These are phyloP conservation scores for Erebia ligea DNA, from an alignment of 2,888 invertebrate genomes.

Conservation along the genomic window DNA sequence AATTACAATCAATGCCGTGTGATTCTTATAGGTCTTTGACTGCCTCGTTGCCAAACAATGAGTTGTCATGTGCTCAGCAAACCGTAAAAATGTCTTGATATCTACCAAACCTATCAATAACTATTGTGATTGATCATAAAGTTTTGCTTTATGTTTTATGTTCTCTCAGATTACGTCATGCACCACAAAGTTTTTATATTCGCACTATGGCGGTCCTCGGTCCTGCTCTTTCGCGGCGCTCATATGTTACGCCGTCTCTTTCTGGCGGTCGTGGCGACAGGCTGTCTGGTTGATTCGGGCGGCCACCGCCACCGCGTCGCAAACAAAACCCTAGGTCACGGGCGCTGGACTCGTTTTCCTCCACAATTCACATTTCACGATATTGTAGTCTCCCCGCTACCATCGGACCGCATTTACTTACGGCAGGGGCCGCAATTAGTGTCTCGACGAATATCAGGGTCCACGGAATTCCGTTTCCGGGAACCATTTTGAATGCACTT, in stretches of 20 bases:
- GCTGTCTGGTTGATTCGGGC: constrained; percentile 77
- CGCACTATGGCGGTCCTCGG: constrained; percentile 56
- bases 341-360: constrained; percentile 74
- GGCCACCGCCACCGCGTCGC: constrained; percentile 64
- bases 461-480: constrained; percentile 47
- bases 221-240: constrained; percentile 61
- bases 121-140: constrained; percentile 60
- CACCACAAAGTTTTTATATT: constrained; percentile 63
- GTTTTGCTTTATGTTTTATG: constrained; percentile 50
- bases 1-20: background rate
- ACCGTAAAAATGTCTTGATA: constrained; percentile 25
- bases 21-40: constrained; percentile 4
- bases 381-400: constrained; percentile 33
- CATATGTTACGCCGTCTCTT: constrained; percentile 61
- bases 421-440: constrained; percentile 38
- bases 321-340: constrained; percentile 78
- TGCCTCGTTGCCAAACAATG: constrained; percentile 8
- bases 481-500: constrained; percentile 40
- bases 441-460: constrained; percentile 45
- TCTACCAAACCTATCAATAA: constrained; percentile 37
- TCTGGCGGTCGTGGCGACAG: constrained; percentile 76
- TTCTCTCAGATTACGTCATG: constrained; percentile 64
- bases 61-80: constrained; percentile 17
- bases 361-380: constrained; percentile 45
- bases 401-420: constrained; percentile 28